Base-by-base conservation (phyloP, 1,140 invertebrate genomes). In the Monomorium pharaonis region DNA sequence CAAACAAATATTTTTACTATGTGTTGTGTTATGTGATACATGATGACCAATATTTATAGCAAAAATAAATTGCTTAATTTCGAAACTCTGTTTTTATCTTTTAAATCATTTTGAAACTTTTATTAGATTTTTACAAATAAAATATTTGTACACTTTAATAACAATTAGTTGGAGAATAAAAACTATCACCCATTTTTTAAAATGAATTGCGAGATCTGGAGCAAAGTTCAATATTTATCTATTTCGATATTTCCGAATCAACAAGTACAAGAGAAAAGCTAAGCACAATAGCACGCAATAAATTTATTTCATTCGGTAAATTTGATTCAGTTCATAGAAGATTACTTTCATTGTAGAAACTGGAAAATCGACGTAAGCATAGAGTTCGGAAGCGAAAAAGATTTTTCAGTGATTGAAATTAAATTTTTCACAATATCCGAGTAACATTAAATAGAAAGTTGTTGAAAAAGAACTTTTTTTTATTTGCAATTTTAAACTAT, bases 191-290 rank as follows among this genome's bases (percentile, higher is more conserved):
- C 27, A 74, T 74, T 74, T 2, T 9, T 72, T 18, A 72, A 72
- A 51, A 33, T 12, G 42, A 0, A 27, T 30, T 27, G 24, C 6
- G 18, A 51, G 47, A 33, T 49, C 27, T 30, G 18, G 6, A 21
- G 12, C 3, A 16, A 21, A 49, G 10, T 30, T 1, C 14, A 0
- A 47, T 27, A 54, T 2, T 54, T 54, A 74, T 74, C 12, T n/a
- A 37, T 37, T 74, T 74, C 49, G 12, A 54, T 72, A 54, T 54
- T 74, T 74, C 49, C 30, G 30, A 51, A 74, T 74, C 49, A 74
- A 74, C 70, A 74, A 12, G 49, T 4, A 33, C n/a, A 18, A 21
- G 18, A 21, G 9, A 14, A 33, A 74, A 54, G 49, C 16, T 74
- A 10, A 44, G 12, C 24, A 24, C 0, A 44, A 69, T 33, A n/a